Evolutionary conservation across 2,797 vertebrate genomes (phyloP), one percentile per base, ranked within the genome.

Genomic region (Lophotriccus pileatus): DNA sequence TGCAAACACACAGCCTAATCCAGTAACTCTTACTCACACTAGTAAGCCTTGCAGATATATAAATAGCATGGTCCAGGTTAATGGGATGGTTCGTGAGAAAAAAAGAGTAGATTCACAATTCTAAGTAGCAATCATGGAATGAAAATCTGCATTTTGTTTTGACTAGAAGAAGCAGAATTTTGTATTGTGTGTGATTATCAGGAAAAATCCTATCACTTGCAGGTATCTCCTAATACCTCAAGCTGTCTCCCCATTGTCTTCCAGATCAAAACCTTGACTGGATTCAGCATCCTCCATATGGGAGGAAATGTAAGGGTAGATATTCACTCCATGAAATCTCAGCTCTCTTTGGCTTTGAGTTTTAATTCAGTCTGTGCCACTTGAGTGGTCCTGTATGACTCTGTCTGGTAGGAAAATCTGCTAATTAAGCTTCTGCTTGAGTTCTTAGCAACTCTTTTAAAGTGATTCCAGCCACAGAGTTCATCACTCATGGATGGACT

Each of bases 21-120:
- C 62, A 91, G 82, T 9, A 4, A 66, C 36, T 83, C 46, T 89
- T 84, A 52, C 60, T 92, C 75, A 79, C 32, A 41, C 52, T 81
- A 56, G 58, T 69, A 84, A 92, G 34, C 21, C 67, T 84, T 87
- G 53, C 44, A 60, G 47, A 52, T 67, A 39, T 30, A 84, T 59
- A 79, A 95, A 93, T 92, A 95, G 30, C n/a, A n/a, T 63, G 67
- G 15, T 66, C 92, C 59, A 82, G 58, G 34, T 79, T 89, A 92
- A 83, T 86, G 43, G 41, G 56, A 63, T 76, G 41, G 11, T 56
- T 60, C 88, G 41, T 74, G 37, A 74, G 49, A 39, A 79, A 83
- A 47, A 79, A 82, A 63, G 7, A 77, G 32, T 49, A 55, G n/a
- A 25, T 62, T 93, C 32, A 46, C 28, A 86, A 43, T 69, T 92